Evolutionary conservation across 2,797 vertebrate species (phyloP).

Genomic region (Halcyon chelicuti): DNA sequence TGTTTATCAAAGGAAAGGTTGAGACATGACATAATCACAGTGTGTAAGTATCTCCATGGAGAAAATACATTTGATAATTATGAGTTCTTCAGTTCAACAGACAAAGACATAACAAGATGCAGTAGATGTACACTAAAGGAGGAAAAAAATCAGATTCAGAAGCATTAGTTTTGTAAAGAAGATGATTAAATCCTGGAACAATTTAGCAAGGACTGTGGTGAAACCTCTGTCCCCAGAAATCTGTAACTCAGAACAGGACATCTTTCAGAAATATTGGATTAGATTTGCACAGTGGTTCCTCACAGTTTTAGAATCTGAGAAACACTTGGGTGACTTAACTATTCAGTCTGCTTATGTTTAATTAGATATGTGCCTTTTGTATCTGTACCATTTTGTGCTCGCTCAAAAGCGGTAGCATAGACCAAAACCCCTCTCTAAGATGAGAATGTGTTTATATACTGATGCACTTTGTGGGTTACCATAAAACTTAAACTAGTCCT

Average conservation of each 20-base stretch:
- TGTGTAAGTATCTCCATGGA: conserved; percentile 39
- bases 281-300: not conserved
- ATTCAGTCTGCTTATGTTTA: not conserved
- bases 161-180: conserved; percentile 22
- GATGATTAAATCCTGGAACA: conserved; percentile 23
- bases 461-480: conserved; percentile 36
- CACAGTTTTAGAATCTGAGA: not conserved
- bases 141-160: conserved; percentile 4
- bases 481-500: conserved; percentile 55
- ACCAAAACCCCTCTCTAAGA: not conserved
- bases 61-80: conserved; percentile 27
- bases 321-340: not conserved
- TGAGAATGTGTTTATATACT: conserved; percentile 38
- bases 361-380: not conserved
- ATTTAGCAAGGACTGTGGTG: not conserved
- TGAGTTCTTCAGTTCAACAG: conserved; percentile 14
- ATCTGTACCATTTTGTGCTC: not conserved
- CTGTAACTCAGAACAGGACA: not conserved
- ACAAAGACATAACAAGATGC: conserved; percentile 52
- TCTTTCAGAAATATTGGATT: not conserved
- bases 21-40: conserved; percentile 49
- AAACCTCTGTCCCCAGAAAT: not conserved
- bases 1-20: conserved; percentile 55
- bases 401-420: conserved; percentile 6
- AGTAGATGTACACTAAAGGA: not conserved